Evolutionary conservation across 2,888 invertebrate species (phyloP).

Genomic region (Hemistola chrysoprasaria): DNA sequence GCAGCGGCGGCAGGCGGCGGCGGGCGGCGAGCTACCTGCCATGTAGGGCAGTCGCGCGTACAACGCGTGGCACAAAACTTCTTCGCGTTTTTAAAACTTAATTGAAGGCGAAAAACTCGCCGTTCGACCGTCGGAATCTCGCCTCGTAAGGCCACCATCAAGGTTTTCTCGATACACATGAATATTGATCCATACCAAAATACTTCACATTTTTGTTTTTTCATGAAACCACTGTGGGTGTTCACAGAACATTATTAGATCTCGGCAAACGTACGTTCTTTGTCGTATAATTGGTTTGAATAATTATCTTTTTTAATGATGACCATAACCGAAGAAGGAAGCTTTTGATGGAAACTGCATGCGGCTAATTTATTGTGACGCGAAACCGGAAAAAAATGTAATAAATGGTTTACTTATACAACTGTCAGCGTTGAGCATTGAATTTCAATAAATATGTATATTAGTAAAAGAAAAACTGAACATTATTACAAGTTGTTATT

Average conservation of each 20-base stretch:
- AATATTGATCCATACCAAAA: slow-evolving; percentile 62
- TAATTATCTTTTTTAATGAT: slow-evolving; percentile 31
- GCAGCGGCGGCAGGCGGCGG: slow-evolving; percentile 1
- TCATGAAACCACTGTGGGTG: slow-evolving; percentile 48
- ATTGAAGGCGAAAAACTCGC: slow-evolving; percentile 65
- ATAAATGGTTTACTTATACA: slow-evolving; percentile 3
- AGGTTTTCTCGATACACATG: slow-evolving; percentile 63
- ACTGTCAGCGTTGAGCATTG: no score
- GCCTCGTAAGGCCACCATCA: slow-evolving; percentile 61
- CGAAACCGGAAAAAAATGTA: slow-evolving; percentile 3
- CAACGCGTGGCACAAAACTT: slow-evolving; percentile 64
- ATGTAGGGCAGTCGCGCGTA: slow-evolving; percentile 60
- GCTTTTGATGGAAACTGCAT: slow-evolving; percentile 26
- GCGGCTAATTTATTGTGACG: slow-evolving; percentile 20
- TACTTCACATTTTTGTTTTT: slow-evolving; percentile 55
- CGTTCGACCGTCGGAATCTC: slow-evolving; percentile 53
- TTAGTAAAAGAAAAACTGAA: no score
- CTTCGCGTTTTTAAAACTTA: slow-evolving; percentile 61
- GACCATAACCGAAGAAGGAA: slow-evolving; percentile 32
- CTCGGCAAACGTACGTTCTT: slow-evolving; percentile 11
- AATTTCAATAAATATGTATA: no score
- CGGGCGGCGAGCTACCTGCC: slow-evolving; percentile 27
- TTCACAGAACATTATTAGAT: slow-evolving; percentile 36
- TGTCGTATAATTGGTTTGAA: slow-evolving; percentile 18
- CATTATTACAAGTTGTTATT: no score